Evolutionary conservation across 53 echinoderm and acorn worm genomes (phyloP), one percentile per base, ranked within the genome.

Genomic region (Temnopleurus reevesii): DNA sequence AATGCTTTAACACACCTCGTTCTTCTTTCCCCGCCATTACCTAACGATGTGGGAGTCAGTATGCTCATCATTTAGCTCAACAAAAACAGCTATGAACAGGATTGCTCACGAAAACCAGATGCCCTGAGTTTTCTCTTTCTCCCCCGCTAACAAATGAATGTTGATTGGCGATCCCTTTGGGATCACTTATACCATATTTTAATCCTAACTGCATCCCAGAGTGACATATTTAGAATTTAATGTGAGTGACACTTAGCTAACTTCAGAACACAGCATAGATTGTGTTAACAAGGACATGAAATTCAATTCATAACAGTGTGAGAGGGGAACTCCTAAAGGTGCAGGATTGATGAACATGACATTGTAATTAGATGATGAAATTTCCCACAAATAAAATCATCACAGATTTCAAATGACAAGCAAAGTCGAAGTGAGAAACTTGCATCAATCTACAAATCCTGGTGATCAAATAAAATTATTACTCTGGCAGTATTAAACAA

Each of bases 221-320:
- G 28, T 71, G 71, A 71, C 36, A n/a, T 71, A 71, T 71, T 8
- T 36, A 41, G 71, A 41, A 41, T 71, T 18, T 71, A 41, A 71
- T 71, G 71, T 71, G 2, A 71, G 38, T 71, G 71, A 71, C 71
- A 71, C 21, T 7, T 21, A 41, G 71, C 43, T 26, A 71, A 71
- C 30, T 71, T 43, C 71, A n/a, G 41, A 71, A 71, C 71, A 71
- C 71, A 71, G 43, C 38, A 71, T 71, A 41, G 71, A 10, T 71
- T 71, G 71, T 71, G 36, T 21, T 23, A n/a, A 38, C 2, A 21
- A 71, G 8, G 71, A 38, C 8, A 71, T 71, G 71, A 43, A 38
- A 71, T 38, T 71, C 71, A 71, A 71, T 71, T 66, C n/a, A 71
- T 71, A 41, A 21, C 8, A 71, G 36, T 71, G 71, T 71, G 71